A percentile compares a stretch with the other conserved stretches of the same genome.
These are phyloP conservation scores for Triplophysa rosa DNA, from an alignment of 2,113 vertebrate genomes.

Conservation along the genomic window DNA sequence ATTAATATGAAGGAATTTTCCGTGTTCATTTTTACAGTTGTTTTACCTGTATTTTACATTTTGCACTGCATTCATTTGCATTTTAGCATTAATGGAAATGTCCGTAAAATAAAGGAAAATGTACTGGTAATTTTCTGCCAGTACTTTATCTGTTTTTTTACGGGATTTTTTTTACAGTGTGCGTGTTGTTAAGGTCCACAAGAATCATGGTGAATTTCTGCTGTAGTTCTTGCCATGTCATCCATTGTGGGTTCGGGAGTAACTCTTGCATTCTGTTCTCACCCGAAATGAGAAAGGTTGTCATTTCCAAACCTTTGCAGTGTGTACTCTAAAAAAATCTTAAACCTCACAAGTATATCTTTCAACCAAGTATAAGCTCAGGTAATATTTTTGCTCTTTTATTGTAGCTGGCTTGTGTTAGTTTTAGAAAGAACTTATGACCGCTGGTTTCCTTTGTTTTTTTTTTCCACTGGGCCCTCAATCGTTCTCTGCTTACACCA, in stretches of 20 bases:
- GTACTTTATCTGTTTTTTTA: no score
- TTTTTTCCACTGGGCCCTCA: constrained; percentile 37
- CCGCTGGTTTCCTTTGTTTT: constrained; percentile 26
- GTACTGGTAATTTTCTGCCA: no score
- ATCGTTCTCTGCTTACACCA: constrained; percentile 39
- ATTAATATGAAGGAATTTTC: no score
- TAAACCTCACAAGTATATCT: background rate
- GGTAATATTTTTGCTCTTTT: constrained; percentile 47
- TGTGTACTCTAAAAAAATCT: background rate
- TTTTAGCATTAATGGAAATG: no score
- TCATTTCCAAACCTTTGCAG: background rate
- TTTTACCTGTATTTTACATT: no score
- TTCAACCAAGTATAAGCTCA: constrained; percentile 25
- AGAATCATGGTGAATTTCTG: background rate
- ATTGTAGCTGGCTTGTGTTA: constrained; percentile 40
- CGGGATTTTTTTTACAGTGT: no score
- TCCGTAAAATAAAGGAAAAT: no score
- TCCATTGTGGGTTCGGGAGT: background rate
- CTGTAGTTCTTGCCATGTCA: constrained; percentile 38
- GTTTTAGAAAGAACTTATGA: constrained; percentile 24
- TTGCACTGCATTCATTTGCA: no score
- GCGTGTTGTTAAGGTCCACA: no score
- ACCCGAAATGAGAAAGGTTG: no score
- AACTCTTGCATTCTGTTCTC: no score
- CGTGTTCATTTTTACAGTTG: no score